A percentile compares a stretch with the other conserved stretches of the same genome.
phyloP scores from a whole-genome alignment of 2,888 invertebrate genomes.

The Leptopterna dolabrata region DNA sequence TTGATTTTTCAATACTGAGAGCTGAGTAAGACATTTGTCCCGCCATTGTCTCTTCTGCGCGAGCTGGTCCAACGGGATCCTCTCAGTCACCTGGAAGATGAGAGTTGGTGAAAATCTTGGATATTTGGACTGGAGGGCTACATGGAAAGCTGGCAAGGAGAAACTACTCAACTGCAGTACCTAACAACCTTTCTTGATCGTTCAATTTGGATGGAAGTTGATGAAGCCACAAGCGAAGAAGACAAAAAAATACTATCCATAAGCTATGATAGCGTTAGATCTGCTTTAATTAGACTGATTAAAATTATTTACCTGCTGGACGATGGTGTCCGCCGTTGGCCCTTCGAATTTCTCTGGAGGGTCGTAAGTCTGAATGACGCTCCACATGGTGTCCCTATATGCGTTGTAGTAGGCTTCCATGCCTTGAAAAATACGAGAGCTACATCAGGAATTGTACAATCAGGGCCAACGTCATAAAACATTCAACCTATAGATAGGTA shows the following conservation, averaged over 20 bases:
- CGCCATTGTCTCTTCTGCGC: slow-evolving; percentile 83
- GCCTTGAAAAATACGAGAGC: slow-evolving; percentile 66
- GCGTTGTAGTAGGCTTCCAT: slow-evolving; percentile 74
- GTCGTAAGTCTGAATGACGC: slow-evolving; percentile 30
- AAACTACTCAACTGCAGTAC: too few relatives aligned
- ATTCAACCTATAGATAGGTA: too few relatives aligned
- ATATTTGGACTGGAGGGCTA: too few relatives aligned
- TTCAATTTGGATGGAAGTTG: too few relatives aligned
- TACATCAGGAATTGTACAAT: not conserved
- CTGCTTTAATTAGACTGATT: slow-evolving; percentile 65
- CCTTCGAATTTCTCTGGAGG: slow-evolving; percentile 77
- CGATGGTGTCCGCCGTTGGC: slow-evolving; percentile 74
- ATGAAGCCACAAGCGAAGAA: too few relatives aligned
- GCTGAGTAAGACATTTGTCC: slow-evolving; percentile 82
- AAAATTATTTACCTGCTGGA: slow-evolving; percentile 76
- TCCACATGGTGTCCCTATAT: slow-evolving; percentile 70
- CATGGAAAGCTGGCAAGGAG: too few relatives aligned
- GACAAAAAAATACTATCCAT: too few relatives aligned
- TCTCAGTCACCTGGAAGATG: slow-evolving; percentile 76
- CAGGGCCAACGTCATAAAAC: too few relatives aligned
- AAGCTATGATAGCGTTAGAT: too few relatives aligned
- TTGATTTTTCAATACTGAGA: slow-evolving; percentile 83
- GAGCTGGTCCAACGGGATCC: slow-evolving; percentile 80
- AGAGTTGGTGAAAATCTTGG: too few relatives aligned
- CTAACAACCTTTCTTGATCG: too few relatives aligned